Evolutionary conservation across 1,140 invertebrate species (phyloP).

Genomic region (Apocrypta bakeri): DNA sequence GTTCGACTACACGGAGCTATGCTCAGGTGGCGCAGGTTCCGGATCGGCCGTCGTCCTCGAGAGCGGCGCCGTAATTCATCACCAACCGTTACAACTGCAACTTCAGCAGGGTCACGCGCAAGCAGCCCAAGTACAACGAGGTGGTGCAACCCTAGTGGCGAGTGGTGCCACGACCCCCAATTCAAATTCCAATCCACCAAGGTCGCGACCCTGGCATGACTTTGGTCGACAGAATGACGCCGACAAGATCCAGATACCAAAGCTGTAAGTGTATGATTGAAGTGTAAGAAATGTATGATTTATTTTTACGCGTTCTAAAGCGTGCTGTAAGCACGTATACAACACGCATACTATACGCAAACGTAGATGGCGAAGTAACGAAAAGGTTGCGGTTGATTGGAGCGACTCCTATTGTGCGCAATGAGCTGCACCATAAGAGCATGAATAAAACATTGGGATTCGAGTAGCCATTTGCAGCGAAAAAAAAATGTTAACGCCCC

Average conservation of each 20-base stretch:
- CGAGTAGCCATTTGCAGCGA: not conserved
- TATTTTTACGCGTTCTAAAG: too few relatives aligned
- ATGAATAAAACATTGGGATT: not conserved
- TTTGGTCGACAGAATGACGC: conserved; percentile 94
- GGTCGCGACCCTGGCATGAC: conserved; percentile 92
- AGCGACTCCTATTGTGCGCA: not conserved
- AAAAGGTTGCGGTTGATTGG: not conserved
- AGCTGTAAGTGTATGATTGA: conserved; percentile 87
- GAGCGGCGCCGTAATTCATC: conserved; percentile 70
- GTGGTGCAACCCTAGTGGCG: conserved; percentile 67
- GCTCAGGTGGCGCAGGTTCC: conserved; percentile 77
- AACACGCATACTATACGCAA: too few relatives aligned
- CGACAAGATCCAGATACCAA: conserved; percentile 97
- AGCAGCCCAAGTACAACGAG: conserved; percentile 69
- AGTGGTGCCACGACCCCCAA: conserved; percentile 78
- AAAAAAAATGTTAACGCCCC: not conserved
- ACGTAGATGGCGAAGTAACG: not conserved
- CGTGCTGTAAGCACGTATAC: too few relatives aligned
- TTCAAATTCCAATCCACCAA: conserved; percentile 79
- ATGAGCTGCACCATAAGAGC: too few relatives aligned
- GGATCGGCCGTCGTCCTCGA: conserved; percentile 70
- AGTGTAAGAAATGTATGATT: not conserved
- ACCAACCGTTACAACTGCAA: conserved; percentile 70
- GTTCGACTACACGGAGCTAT: conserved; percentile 91
- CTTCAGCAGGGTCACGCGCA: conserved; percentile 66